Evolutionary conservation across 2,888 invertebrate genomes (phyloP).

Genomic region (Alitta virens): DNA sequence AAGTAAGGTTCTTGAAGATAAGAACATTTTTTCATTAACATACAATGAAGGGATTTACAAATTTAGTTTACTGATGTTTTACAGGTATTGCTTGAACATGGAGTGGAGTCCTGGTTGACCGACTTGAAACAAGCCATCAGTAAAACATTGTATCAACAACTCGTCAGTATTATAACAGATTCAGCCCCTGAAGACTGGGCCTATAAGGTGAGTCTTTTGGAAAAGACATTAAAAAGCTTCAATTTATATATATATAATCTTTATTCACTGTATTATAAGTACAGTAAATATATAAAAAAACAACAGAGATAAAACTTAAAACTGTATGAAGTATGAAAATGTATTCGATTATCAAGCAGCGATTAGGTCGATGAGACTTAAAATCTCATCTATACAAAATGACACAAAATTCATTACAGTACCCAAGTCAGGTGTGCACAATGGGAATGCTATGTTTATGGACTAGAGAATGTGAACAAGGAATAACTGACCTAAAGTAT

Average conservation of each 20-base stretch:
- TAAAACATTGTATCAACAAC: conserved; percentile 44
- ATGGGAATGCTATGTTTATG: conserved; percentile 54
- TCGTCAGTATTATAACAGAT: conserved; percentile 45
- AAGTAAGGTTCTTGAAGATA: too few relatives aligned
- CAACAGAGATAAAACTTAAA: too few relatives aligned
- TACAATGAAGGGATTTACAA: background rate
- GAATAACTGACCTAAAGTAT: conserved; percentile 50
- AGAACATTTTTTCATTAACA: too few relatives aligned
- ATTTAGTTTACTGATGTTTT: background rate
- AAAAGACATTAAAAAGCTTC: too few relatives aligned
- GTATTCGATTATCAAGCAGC: too few relatives aligned
- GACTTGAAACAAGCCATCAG: conserved; percentile 44
- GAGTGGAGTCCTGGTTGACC: conserved; percentile 53
- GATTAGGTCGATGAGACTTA: too few relatives aligned
- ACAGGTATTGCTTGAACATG: conserved; percentile 48
- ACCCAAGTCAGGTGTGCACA: conserved; percentile 54
- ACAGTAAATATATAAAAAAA: too few relatives aligned
- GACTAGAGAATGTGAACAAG: conserved; percentile 54
- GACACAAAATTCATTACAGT: too few relatives aligned
- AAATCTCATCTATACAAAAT: too few relatives aligned
- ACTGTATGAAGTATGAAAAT: too few relatives aligned
- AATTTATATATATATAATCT: too few relatives aligned
- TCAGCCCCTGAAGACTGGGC: conserved; percentile 53
- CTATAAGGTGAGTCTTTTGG: conserved; percentile 44
- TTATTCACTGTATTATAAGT: too few relatives aligned